Evolutionary conservation across 2,888 invertebrate genomes (phyloP), one percentile per base, ranked within the genome.

Genomic region (Cynaeus angustus): DNA sequence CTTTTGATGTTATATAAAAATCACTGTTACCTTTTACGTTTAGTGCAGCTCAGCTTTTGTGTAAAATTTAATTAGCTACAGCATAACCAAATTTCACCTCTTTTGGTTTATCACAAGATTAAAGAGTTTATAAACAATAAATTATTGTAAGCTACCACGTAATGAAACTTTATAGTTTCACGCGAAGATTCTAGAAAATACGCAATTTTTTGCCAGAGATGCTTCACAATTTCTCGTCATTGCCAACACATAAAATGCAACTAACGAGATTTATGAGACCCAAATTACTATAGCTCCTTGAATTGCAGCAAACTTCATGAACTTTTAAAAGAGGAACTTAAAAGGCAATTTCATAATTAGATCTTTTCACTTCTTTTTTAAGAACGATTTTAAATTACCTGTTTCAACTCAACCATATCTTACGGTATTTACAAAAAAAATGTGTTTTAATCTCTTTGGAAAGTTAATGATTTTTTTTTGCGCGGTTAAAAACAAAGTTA

Each of bases 331-430:
- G 21, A 14, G 16, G 14, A 55, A 55, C 55, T 55, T 14, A 9
- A 52, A 38, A 37, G 37, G 37, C 37, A 55, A 55, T 55, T 55
- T 14, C 55, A n/a, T 55, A 55, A 55, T 16, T 55, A 55, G 33
- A 37, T n/a, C 16, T 38, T 13, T 13, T 38, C 38, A n/a, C 14
- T 55, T 16, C 55, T 38, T 38, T 55, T 55, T 55, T 55, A 55
- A 55, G 55, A 55, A 55, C 55, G 16, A 37, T 55, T 55, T 55
- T 55, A 16, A 55, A 55, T 55, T 55, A 55, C 55, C 37, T 55
- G 55, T 55, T 55, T 52, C 52, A 14, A n/a, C 37, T 55, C 3
- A 13, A 37, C 37, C 9, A 13, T 9, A 1, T 12, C 10, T 12
- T n/a, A n/a, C n/a, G n/a, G n/a, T n/a, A 13, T 45, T 45, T 45